These are phyloP conservation scores for Parnassius mnemosyne DNA, from an alignment of 2,888 invertebrate genomes.

Conservation along the genomic window DNA sequence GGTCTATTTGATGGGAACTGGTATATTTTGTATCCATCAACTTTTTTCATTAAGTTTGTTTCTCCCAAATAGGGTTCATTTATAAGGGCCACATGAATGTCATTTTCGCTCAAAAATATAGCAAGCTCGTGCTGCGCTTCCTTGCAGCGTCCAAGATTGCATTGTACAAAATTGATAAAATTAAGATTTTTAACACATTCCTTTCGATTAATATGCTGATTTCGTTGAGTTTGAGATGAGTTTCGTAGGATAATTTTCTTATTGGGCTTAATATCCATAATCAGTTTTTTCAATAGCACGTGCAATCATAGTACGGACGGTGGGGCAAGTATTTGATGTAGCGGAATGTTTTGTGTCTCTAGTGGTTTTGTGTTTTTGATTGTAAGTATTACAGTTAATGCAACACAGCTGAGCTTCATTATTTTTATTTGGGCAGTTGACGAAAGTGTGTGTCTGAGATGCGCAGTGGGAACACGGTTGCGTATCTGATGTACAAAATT, in stretches of 20 bases:
- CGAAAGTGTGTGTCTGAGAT: background rate
- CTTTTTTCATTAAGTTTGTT: background rate
- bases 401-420: background rate
- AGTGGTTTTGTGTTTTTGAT: background rate
- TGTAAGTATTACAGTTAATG: background rate
- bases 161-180: background rate
- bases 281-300: slow-evolving; percentile 2
- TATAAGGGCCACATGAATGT: background rate
- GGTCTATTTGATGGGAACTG: background rate
- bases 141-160: background rate
- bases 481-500: background rate
- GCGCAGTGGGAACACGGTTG: background rate
- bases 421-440: background rate
- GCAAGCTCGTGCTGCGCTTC: background rate
- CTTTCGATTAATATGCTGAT: background rate
- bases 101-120: background rate
- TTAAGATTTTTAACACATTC: background rate
- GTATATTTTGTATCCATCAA: background rate
- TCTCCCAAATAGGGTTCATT: background rate
- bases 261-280: slow-evolving; percentile 1
- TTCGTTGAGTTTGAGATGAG: background rate
- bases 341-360: slow-evolving; percentile 4
- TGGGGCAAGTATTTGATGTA: slow-evolving; percentile 6
- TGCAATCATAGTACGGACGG: background rate
- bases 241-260: background rate